phyloP scores from a whole-genome alignment of 2,888 invertebrate species.

The Itoplectis maculator region DNA sequence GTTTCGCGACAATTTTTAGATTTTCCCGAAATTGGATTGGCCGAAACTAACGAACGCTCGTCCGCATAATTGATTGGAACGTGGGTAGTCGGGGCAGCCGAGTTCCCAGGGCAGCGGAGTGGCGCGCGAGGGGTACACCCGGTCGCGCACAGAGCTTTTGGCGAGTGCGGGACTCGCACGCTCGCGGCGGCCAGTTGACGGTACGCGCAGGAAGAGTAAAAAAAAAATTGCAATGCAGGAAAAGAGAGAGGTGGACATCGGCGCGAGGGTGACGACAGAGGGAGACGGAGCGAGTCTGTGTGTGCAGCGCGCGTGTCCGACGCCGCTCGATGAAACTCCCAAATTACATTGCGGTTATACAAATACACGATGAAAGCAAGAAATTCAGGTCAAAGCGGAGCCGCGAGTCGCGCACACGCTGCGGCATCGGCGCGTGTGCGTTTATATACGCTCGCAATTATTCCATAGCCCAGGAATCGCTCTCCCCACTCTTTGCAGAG shows the following conservation, averaged over 20 bases:
- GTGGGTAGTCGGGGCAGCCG: slow-evolving; percentile 55
- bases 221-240: slow-evolving; percentile 54
- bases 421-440: slow-evolving; percentile 6
- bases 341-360: slow-evolving; percentile 72
- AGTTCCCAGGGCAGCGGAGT: slow-evolving; percentile 29
- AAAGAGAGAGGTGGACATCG: slow-evolving; percentile 27
- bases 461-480: slow-evolving; percentile 47
- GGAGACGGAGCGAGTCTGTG: not conserved
- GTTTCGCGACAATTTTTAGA: slow-evolving; percentile 68
- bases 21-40: slow-evolving; percentile 70
- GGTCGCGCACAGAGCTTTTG: slow-evolving; percentile 54
- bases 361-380: slow-evolving; percentile 70
- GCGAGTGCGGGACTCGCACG: slow-evolving; percentile 38
- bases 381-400: slow-evolving; percentile 67
- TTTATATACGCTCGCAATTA: slow-evolving; percentile 59
- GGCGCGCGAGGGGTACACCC: slow-evolving; percentile 45
- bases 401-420: no score
- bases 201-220: slow-evolving; percentile 39
- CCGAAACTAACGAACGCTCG: slow-evolving; percentile 72
- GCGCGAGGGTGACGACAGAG: no score
- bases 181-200: slow-evolving; percentile 18
- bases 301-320: slow-evolving; percentile 36
- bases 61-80: slow-evolving; percentile 73
- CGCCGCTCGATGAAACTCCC: slow-evolving; percentile 69
- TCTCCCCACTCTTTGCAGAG: slow-evolving; percentile 22